Evolutionary conservation across 2,888 invertebrate genomes (phyloP), one percentile per base, ranked within the genome.

Genomic region (Cephus sareptanus): DNA sequence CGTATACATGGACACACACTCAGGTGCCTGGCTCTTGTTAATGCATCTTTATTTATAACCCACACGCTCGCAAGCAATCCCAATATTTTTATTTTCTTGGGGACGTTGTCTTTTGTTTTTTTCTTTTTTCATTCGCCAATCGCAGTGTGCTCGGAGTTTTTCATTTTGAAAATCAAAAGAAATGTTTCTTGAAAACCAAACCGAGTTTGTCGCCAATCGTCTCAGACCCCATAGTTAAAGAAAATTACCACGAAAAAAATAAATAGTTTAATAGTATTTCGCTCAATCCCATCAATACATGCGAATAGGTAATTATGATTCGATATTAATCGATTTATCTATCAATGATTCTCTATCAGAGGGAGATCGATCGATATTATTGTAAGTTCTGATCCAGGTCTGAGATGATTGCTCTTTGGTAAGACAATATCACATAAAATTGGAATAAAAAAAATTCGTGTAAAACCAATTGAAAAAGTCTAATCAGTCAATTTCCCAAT

Each of bases 351-450:
- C 6, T 40, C 15, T 40, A 6, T 40, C 40, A 15, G 15, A 40
- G 40, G 40, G 40, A 40, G 40, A 40, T 40, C 40, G 15, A 40
- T 40, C 40, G 40, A 40, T 40, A 15, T 40, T 40, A 35, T 12
- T 35, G 12, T 35, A 15, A 40, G 6, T 40, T 40, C 15, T 76
- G 71, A 40, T 56, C 71, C 77, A 76, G 75, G 83, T 80, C 85
- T 80, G 86, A 87, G 85, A 87, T 85, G 85, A 84, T 85, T 70
- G 90, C 89, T 91, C 91, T 91, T 91, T 91, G 91, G 91, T 91
- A 91, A 90, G 86, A 89, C 87, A 88, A 90, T 91, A 91, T 91
- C 91, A 91, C 91, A 91, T 90, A 85, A 88, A 87, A 86, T 89
- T 89, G 84, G 87, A 87, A 83, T 30, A 34, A 87, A 33, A 87